These are phyloP conservation scores for Allacma fusca DNA, from an alignment of 2,888 invertebrate genomes.

Conservation along the genomic window DNA sequence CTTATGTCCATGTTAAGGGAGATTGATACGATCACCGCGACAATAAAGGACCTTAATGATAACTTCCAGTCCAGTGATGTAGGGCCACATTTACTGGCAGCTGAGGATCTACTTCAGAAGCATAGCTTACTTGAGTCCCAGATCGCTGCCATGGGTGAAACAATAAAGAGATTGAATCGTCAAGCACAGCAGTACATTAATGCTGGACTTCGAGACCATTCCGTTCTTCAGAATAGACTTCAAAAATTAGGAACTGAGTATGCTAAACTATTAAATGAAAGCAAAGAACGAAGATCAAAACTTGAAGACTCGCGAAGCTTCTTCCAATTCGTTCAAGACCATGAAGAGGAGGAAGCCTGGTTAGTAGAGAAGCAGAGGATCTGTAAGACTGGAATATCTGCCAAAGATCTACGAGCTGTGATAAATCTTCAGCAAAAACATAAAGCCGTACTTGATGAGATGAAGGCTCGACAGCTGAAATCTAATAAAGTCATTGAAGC, in stretches of 20 bases:
- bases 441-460: slow-evolving; percentile 82
- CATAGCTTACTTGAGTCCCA: slow-evolving; percentile 92
- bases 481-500: slow-evolving; percentile 75
- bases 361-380: slow-evolving; percentile 92
- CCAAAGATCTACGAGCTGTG: slow-evolving; percentile 91
- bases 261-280: slow-evolving; percentile 68
- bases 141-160: slow-evolving; percentile 87
- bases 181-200: slow-evolving; percentile 71
- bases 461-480: slow-evolving; percentile 78
- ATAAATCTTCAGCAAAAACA: slow-evolving; percentile 91
- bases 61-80: slow-evolving; percentile 84
- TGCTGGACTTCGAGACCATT: slow-evolving; percentile 70
- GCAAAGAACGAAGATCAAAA: slow-evolving; percentile 79
- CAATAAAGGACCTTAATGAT: slow-evolving; percentile 81
- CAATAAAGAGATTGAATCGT: slow-evolving; percentile 78
- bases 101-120: slow-evolving; percentile 92
- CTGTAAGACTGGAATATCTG: slow-evolving; percentile 89
- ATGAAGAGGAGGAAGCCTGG: slow-evolving; percentile 98
- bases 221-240: slow-evolving; percentile 75
- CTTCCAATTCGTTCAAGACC: slow-evolving; percentile 94
- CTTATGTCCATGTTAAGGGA: slow-evolving; percentile 89
- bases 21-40: slow-evolving; percentile 85
- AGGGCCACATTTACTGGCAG: slow-evolving; percentile 91
- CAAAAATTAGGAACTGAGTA: slow-evolving; percentile 80
- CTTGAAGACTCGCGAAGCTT: slow-evolving; percentile 92